A percentile compares a stretch with the other conserved stretches of the same genome.
Evolutionary conservation across 2,888 invertebrate species (phyloP).

Genomic region (Diarsia rubi): DNA sequence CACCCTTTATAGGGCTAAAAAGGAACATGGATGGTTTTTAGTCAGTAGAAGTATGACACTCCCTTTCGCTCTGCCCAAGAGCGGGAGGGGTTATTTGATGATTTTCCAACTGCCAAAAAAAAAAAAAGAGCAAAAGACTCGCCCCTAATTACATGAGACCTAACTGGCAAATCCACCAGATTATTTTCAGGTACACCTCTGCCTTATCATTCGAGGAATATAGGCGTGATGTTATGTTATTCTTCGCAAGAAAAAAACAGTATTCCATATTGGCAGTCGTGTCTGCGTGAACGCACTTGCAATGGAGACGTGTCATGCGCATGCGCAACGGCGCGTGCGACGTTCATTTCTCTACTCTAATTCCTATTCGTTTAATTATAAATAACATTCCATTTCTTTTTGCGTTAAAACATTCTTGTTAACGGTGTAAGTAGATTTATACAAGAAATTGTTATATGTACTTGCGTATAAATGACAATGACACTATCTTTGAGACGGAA

Average conservation of each 20-base stretch:
- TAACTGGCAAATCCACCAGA: too few species aligned
- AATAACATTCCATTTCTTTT: slow-evolving; percentile 52
- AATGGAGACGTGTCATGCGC: slow-evolving; percentile 50
- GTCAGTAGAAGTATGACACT: too few species aligned
- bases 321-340: slow-evolving; percentile 61
- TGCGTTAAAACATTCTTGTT: slow-evolving; percentile 21
- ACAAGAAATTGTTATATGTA: not conserved
- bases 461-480: not conserved
- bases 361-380: slow-evolving; percentile 53
- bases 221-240: slow-evolving; percentile 5
- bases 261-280: slow-evolving; percentile 29
- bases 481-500: not conserved
- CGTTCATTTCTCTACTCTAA: slow-evolving; percentile 65
- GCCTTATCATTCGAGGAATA: too few species aligned
- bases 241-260: slow-evolving; percentile 32
- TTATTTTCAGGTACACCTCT: too few species aligned
- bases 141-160: too few species aligned
- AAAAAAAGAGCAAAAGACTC: too few species aligned
- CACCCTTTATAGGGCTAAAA: too few species aligned
- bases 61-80: too few species aligned
- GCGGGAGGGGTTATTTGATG: too few species aligned
- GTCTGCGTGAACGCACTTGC: slow-evolving; percentile 52
- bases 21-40: too few species aligned
- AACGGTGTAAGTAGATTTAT: not conserved
- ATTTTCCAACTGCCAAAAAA: too few species aligned